Base-by-base conservation (phyloP, 2,888 invertebrate species). In the Sphecodes monilicornis region DNA sequence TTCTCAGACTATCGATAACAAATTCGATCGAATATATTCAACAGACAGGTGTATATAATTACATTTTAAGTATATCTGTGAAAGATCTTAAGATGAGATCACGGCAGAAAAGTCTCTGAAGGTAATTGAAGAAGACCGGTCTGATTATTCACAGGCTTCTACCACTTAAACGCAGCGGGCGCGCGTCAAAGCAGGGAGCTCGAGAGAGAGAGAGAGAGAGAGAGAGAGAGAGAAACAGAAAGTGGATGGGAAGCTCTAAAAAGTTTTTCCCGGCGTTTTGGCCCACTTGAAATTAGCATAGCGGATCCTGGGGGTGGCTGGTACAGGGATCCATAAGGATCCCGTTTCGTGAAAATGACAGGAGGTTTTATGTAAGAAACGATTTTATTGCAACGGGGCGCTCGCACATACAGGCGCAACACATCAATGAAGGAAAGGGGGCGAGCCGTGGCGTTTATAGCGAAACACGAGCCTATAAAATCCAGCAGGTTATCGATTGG, bases 401-500 rank as follows among this genome's bases (percentile, higher is more conserved):
- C 29, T 13, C 41, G n/a, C 46, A 16, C 26, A n/a, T n/a, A n/a
- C 5, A 39, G 11, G 26, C 64, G 57, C 22, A 66, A 36, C 36
- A 66, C 66, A 66, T 36, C 66, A 22, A 66, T 36, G 66, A 0
- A 36, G 66, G 4, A 64, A 29, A 39, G 57, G 64, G 10, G 32
- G 68, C 26, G 73, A 82, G 78, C 32, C 82, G 78, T 83, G 77
- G 83, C 69, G 83, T 83, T 87, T 83, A 76, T 73, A 75, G 77
- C 78, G 82, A 84, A 84, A 87, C 88, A 84, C 82, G 78, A 79
- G 84, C 88, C 91, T 92, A 92, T 92, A 92, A 93, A 93, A 93
- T 92, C 89, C 90, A 91, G 92, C 91, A 89, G 91, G 89, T 82
- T 93, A 94, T 94, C 93, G 94, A 94, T 94, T 93, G 91, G 88